These are phyloP conservation scores for Helicolenus hilgendorfi DNA, from an alignment of 2,797 vertebrate genomes.

Conservation along the genomic window DNA sequence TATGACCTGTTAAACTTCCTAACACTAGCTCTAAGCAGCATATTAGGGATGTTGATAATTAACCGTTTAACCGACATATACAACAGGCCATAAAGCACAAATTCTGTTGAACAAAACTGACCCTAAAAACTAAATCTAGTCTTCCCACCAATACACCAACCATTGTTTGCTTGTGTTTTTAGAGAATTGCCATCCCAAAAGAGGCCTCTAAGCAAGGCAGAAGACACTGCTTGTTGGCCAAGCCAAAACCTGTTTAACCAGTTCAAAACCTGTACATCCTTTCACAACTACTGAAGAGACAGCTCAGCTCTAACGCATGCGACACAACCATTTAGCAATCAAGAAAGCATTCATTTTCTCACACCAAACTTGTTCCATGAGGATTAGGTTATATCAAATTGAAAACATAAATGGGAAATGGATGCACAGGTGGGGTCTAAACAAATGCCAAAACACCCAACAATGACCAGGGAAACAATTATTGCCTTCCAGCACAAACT, in stretches of 20 bases:
- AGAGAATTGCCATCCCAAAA: not conserved
- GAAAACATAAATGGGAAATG: not conserved
- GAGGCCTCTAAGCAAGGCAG: not conserved
- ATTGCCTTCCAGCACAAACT: not conserved
- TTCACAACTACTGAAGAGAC: not conserved
- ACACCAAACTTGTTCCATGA: not conserved
- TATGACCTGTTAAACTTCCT: no score
- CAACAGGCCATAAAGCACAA: not conserved
- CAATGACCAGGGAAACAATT: not conserved
- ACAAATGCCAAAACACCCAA: not conserved
- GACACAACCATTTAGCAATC: not conserved
- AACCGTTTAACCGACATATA: no score
- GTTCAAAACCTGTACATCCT: conserved; percentile 33
- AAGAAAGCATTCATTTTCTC: not conserved
- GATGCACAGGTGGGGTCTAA: not conserved
- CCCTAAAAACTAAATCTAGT: not conserved
- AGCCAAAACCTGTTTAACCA: conserved; percentile 35
- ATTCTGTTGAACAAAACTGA: not conserved
- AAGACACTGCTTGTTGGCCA: not conserved
- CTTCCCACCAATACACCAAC: not conserved
- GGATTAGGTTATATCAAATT: not conserved
- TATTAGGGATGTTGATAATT: no score
- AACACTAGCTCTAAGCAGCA: no score
- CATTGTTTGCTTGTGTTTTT: not conserved
- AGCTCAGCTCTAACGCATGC: not conserved